Conservation (phyloP, 1,140 invertebrate genomes). For the Araneus ventricosus region DNA sequence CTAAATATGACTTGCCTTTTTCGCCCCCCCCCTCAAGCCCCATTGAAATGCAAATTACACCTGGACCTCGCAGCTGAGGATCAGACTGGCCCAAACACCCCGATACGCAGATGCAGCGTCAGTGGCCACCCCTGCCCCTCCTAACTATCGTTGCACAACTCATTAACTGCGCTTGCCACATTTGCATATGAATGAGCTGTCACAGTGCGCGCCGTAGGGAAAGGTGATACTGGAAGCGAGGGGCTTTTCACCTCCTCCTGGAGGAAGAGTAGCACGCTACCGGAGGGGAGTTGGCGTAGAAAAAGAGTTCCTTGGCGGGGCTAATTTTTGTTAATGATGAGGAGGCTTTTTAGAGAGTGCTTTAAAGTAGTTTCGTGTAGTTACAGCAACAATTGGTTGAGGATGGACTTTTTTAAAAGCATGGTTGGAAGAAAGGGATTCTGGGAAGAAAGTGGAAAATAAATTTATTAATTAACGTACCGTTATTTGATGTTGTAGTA, state of each 20-base stretch:
- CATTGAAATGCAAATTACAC: constrained; percentile 75
- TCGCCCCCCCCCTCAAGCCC: constrained; percentile 7
- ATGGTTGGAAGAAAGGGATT: neutral
- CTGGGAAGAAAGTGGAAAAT: too few species aligned
- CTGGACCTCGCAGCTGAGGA: constrained; percentile 71
- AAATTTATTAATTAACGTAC: too few species aligned
- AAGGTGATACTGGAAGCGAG: constrained; percentile 62
- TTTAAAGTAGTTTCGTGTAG: constrained; percentile 57
- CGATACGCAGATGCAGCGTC: constrained; percentile 58
- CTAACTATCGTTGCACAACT: constrained; percentile 74
- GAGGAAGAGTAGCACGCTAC: constrained; percentile 29
- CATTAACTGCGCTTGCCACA: constrained; percentile 75
- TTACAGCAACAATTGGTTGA: neutral
- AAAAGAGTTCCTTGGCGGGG: constrained; percentile 56
- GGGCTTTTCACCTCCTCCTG: constrained; percentile 71
- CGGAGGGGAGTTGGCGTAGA: constrained; percentile 19
- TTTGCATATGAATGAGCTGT: constrained; percentile 76
- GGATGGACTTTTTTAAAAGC: neutral
- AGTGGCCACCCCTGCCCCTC: constrained; percentile 1
- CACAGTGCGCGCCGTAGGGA: constrained; percentile 18
- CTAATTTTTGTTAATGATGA: constrained; percentile 75
- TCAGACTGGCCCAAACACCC: constrained; percentile 64
- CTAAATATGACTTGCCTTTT: constrained; percentile 71
- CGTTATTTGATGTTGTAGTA: too few species aligned
- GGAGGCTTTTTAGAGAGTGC: constrained; percentile 48